These are phyloP conservation scores for Amphiura filiformis DNA, from an alignment of 35 echinoderm and acorn worm genomes.

Conservation along the genomic window DNA sequence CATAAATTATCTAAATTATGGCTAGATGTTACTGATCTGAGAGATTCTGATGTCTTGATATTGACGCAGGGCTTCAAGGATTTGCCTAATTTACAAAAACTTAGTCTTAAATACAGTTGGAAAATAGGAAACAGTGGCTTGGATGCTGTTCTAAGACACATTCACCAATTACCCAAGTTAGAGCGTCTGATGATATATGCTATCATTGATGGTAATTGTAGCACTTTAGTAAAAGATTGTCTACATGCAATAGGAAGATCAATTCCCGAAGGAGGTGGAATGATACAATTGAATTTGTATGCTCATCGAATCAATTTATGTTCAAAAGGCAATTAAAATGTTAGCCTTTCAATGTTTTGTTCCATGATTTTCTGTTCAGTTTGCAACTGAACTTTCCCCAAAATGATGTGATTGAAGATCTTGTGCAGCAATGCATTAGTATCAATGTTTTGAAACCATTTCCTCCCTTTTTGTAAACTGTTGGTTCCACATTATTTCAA, in stretches of 20 bases:
- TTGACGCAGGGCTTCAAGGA: not conserved
- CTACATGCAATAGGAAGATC: not conserved
- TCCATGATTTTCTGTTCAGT: too few relatives aligned
- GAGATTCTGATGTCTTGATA: not conserved
- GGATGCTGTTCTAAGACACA: not conserved
- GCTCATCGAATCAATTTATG: too few relatives aligned
- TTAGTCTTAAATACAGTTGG: not conserved
- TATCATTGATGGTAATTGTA: not conserved
- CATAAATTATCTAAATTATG: not conserved
- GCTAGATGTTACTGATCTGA: not conserved
- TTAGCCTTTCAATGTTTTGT: too few relatives aligned
- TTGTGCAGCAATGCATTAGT: too few relatives aligned
- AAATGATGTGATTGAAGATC: too few relatives aligned
- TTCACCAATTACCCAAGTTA: not conserved
- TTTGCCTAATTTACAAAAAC: not conserved
- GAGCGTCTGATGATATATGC: not conserved
- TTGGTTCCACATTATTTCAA: too few relatives aligned
- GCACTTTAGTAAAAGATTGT: not conserved
- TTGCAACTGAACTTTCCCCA: too few relatives aligned
- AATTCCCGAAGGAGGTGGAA: not conserved
- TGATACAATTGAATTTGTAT: not conserved
- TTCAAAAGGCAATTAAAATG: too few relatives aligned
- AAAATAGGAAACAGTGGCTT: not conserved
- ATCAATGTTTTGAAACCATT: too few relatives aligned
- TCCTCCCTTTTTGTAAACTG: too few relatives aligned